Base-by-base conservation (phyloP, 2,113 vertebrate genomes). In the Phalacrocorax aristotelis region DNA sequence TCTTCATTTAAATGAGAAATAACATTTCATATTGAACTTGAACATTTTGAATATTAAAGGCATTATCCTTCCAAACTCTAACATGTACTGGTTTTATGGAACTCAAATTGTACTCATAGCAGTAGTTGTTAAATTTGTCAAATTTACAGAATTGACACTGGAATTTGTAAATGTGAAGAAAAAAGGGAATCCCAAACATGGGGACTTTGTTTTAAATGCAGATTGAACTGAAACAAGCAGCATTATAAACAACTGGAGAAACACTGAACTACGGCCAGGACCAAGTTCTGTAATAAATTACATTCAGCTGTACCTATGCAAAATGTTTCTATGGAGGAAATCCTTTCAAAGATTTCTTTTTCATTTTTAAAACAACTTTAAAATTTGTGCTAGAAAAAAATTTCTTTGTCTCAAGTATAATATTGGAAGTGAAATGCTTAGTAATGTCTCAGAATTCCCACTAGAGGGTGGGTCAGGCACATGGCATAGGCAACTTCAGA, bases 401-500 rank as follows among this genome's bases (percentile, higher is more conserved):
- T 66, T 32, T 48, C 78, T 83, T 66, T 80, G 60, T 62, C 46
- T 57, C 9, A 4, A 49, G 18, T 69, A 4, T 19, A 23, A 23
- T 3, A 57, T 4, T 65, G 54, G 12, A 13, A 48, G 54, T 14
- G 44, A 34, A 60, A 11, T 20, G 52, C 61, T 32, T 9, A 13
- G 87, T 44, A 70, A 30, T 92, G 55, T 11, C 68, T 42, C 8
- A 14, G 23, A 11, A 13, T 76, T 78, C 72, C 94, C 97, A 34
- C 94, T 92, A 81, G 95, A 77, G 79, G 92, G 92, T 7, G n/a
- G 14, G 3, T 49, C 4, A 75, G 71, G 54, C 68, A 42, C 95
- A 32, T 0, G 6, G 15, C 51, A 6, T 3, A 2, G 30, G 46
- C 48, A 27, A 4, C 57, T 38, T n/a, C 13, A 0, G 40, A n/a